These are phyloP conservation scores for Xanthia icteritia DNA, from an alignment of 2,888 invertebrate species.

Conservation along the genomic window DNA sequence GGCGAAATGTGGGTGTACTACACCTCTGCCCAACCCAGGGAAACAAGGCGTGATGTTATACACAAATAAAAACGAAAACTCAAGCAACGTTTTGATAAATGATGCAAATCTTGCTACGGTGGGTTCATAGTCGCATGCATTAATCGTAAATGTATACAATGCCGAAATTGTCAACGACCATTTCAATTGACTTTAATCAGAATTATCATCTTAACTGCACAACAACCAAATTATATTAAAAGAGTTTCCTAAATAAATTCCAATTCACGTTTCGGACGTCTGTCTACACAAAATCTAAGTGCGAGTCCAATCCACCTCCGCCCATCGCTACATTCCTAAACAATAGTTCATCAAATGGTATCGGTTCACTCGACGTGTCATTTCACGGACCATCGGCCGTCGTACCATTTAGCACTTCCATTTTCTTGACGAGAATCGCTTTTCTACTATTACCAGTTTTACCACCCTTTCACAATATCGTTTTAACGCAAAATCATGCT, in stretches of 20 bases:
- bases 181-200: background rate
- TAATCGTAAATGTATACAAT: background rate
- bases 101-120: background rate
- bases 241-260: slow-evolving; percentile 36
- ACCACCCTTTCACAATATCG: slow-evolving; percentile 53
- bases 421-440: slow-evolving; percentile 78
- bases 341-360: slow-evolving; percentile 83
- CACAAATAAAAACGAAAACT: too few relatives aligned
- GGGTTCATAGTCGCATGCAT: background rate
- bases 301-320: slow-evolving; percentile 72
- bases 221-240: slow-evolving; percentile 12
- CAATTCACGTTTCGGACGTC: slow-evolving; percentile 31
- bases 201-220: background rate
- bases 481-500: slow-evolving; percentile 27
- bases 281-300: slow-evolving; percentile 69
- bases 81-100: background rate
- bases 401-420: slow-evolving; percentile 84
- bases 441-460: slow-evolving; percentile 71
- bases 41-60: too few relatives aligned
- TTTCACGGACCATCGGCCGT: slow-evolving; percentile 81
- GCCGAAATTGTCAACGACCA: background rate
- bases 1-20: too few relatives aligned
- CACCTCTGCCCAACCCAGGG: too few relatives aligned
- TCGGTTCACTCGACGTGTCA: slow-evolving; percentile 72
- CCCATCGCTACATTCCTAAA: slow-evolving; percentile 77